Percentiles rank a stretch among this genome's conserved stretches.
These are phyloP conservation scores for Alosa sapidissima DNA, from an alignment of 2,797 vertebrate genomes.

Conservation along the genomic window DNA sequence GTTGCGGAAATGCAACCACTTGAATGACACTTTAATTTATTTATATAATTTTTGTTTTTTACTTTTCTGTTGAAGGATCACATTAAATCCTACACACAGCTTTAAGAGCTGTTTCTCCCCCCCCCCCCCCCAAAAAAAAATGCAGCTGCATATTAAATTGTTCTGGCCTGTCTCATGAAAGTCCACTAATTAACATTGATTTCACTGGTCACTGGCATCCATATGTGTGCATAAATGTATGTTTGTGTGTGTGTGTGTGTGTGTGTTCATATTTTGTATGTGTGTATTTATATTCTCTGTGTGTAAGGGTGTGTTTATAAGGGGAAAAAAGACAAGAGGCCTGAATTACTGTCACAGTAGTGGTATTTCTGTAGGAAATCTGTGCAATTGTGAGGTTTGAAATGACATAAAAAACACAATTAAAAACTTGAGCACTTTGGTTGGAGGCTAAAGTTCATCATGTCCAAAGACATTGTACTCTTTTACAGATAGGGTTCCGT, in stretches of 20 bases:
- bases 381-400: neutral
- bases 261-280: neutral
- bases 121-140: no score
- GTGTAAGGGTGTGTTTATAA: neutral
- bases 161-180: no score
- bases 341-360: neutral
- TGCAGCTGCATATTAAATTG: no score
- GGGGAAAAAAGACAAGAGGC: neutral
- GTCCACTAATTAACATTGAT: no score
- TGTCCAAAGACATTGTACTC: conserved; percentile 93
- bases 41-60: no score
- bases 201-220: no score
- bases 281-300: neutral
- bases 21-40: no score
- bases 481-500: conserved; percentile 86
- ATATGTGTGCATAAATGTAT: neutral
- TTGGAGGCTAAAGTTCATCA: conserved; percentile 84
- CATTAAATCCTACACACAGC: no score
- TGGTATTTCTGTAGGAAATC: conserved; percentile 33
- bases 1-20: no score
- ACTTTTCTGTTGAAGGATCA: no score
- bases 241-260: neutral
- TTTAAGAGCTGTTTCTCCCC: no score
- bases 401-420: neutral
- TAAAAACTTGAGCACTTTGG: neutral